phyloP scores from a whole-genome alignment of 2,797 vertebrate species.

The Cossypha niveicapilla region DNA sequence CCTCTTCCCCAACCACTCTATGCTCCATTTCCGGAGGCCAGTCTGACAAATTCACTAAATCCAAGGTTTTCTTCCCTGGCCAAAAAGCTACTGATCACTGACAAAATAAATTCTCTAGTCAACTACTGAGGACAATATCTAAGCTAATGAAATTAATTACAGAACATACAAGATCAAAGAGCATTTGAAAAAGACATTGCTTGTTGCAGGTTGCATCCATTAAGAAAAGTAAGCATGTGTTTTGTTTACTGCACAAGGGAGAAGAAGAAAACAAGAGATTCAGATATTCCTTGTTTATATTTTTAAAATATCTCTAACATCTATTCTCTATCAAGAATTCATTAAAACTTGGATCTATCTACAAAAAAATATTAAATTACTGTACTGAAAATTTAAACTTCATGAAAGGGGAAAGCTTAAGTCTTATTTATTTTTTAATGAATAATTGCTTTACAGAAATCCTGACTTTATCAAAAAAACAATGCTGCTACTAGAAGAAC shows the following conservation, averaged over 20 bases:
- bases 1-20: neutral
- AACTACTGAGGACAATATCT: neutral
- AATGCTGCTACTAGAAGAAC: neutral
- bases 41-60: conserved; percentile 20
- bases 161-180: neutral
- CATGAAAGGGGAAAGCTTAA: neutral
- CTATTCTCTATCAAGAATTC: neutral
- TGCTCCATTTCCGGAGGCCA: conserved; percentile 35
- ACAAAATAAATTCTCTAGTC: neutral
- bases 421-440: neutral
- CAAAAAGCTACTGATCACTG: conserved; percentile 1
- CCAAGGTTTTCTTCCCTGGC: neutral
- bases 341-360: neutral
- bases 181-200: neutral
- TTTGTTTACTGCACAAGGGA: neutral
- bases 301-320: neutral
- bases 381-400: neutral
- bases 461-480: neutral
- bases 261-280: neutral
- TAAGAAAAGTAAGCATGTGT: neutral
- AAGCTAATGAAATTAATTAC: neutral
- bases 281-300: neutral
- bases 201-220: neutral
- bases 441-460: neutral
- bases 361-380: neutral